Evolutionary conservation across 2,888 invertebrate genomes (phyloP), one percentile per base, ranked within the genome.

Genomic region (Petrolisthes manimaculis): DNA sequence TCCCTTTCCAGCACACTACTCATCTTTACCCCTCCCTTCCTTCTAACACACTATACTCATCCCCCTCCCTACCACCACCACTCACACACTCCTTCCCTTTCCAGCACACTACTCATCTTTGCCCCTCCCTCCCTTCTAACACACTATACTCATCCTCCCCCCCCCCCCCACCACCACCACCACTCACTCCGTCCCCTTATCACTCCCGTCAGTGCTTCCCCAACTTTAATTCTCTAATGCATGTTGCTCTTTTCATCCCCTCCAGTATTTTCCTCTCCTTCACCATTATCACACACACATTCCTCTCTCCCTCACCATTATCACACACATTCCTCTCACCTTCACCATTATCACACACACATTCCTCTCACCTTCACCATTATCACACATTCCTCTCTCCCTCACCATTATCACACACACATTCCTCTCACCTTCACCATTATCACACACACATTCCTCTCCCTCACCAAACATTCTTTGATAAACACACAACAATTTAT

Each of bases 1-100:
- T 54, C 55, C 79, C n/a, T 79, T 55, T 6, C 79, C 79, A n/a
- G 54, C n/a, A 54, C 21, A 14, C 74, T 74, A 5, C 74, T 74
- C 14, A 14, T 74, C 79, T 5, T n/a, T 55, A 9, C 53, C 54
- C 18, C 12, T n/a, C 9, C 67, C 56, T 24, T n/a, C 81, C 78
- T 51, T 53, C 78, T 4, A 37, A 18, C 18, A 37, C 78, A 78
- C 75, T 61, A 61, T 9, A 9, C 37, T 9, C 21, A 24, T 69
- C 53, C 2, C 81, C 6, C 21, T 51, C 5, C n/a, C 5, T 14
- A 3, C 53, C 55, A 55, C 14, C 61, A 6, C 14, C 8, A 61
- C 61, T 8, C n/a, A 75, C n/a, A 8, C 75, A 12, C 75, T 24
- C 75, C 8, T n/a, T 75, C 75, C n/a, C 75, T 75, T n/a, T 75